A percentile compares a stretch with the other conserved stretches of the same genome.
Evolutionary conservation across 2,797 vertebrate genomes (phyloP).

Genomic region (Enteromius treurensis): DNA sequence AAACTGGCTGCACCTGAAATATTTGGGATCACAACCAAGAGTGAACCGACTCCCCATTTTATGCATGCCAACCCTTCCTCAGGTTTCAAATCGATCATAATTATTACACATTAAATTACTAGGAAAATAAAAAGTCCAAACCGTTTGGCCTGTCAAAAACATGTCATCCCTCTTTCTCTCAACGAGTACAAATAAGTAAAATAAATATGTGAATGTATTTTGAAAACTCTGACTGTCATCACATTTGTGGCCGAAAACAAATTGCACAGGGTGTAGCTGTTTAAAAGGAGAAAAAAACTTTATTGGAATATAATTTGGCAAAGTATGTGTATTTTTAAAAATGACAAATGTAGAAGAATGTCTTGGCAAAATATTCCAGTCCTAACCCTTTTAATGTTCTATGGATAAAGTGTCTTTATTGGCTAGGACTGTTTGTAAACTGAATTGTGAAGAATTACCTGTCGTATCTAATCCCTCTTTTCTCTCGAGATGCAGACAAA

Average conservation of each 20-base stretch:
- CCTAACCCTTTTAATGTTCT: neutral
- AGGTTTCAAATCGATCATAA: neutral
- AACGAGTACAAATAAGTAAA: neutral
- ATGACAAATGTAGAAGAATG: neutral
- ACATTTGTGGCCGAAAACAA: neutral
- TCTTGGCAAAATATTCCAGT: conserved; percentile 25
- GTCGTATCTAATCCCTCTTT: neutral
- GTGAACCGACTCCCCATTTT: neutral
- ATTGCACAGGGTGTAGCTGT: neutral
- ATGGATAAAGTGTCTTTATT: conserved; percentile 6
- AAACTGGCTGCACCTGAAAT: neutral
- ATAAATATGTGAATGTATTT: neutral
- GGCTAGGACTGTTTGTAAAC: conserved; percentile 14
- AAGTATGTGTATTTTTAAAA: neutral
- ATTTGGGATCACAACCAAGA: neutral
- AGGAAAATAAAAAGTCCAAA: neutral
- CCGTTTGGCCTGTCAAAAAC: neutral
- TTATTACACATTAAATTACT: neutral
- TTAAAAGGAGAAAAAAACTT: conserved; percentile 25
- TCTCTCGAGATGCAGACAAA: neutral
- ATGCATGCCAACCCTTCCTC: neutral
- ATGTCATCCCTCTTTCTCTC: neutral
- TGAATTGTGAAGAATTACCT: neutral
- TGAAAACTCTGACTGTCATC: neutral
- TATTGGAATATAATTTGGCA: conserved; percentile 19